These are phyloP conservation scores for Hylaea fasciaria DNA, from an alignment of 2,888 invertebrate species.

Conservation along the genomic window DNA sequence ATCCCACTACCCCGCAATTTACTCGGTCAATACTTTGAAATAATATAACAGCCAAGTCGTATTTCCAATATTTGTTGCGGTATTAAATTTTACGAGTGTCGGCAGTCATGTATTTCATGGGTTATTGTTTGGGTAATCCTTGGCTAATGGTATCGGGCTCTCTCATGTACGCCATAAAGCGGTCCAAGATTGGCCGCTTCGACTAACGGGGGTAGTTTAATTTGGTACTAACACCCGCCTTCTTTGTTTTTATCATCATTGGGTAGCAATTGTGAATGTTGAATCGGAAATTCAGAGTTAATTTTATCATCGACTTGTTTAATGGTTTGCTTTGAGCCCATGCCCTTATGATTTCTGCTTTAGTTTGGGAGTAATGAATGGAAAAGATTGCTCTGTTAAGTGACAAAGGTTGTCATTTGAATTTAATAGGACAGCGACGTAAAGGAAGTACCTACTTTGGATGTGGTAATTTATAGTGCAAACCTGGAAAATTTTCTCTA, in stretches of 20 bases:
- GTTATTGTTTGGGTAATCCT: slow-evolving; percentile 58
- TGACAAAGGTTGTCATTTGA: too few relatives aligned
- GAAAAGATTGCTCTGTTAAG: too few relatives aligned
- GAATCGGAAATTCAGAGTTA: slow-evolving; percentile 15
- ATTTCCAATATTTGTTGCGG: slow-evolving; percentile 64
- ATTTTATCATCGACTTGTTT: slow-evolving; percentile 10
- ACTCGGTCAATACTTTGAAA: slow-evolving; percentile 64
- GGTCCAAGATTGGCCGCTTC: slow-evolving; percentile 33
- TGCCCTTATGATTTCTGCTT: neutral
- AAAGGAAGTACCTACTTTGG: too few relatives aligned
- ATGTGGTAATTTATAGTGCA: too few relatives aligned
- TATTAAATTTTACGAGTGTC: slow-evolving; percentile 64
- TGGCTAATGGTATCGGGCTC: slow-evolving; percentile 46
- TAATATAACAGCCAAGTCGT: slow-evolving; percentile 60
- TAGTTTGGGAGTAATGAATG: too few relatives aligned
- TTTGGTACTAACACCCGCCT: slow-evolving; percentile 28
- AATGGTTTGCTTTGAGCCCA: slow-evolving; percentile 4
- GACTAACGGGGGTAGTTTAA: slow-evolving; percentile 33
- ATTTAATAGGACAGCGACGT: too few relatives aligned
- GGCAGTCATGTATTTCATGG: slow-evolving; percentile 58
- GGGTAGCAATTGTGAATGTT: slow-evolving; percentile 17
- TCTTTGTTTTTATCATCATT: slow-evolving; percentile 29
- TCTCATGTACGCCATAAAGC: slow-evolving; percentile 39
- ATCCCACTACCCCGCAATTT: slow-evolving; percentile 17
- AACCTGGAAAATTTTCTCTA: neutral